Conservation (phyloP, 2,888 invertebrate species). For the Platypus cylindrus region DNA sequence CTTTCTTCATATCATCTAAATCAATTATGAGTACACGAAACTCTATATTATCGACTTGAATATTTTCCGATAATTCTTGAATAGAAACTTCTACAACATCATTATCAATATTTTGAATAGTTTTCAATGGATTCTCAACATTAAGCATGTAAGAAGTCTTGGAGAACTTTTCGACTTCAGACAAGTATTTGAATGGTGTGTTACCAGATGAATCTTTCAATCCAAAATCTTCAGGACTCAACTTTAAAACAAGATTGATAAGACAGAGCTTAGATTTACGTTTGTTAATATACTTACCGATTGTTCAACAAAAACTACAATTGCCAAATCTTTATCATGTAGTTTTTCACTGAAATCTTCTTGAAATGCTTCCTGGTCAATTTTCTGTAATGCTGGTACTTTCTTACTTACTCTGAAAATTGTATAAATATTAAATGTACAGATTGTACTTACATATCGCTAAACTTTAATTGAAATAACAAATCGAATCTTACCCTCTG, state of each 20-base stretch:
- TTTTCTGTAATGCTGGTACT: slow-evolving; percentile 30
- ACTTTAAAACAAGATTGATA: slow-evolving; percentile 25
- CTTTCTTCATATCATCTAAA: slow-evolving; percentile 45
- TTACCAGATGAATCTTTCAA: slow-evolving; percentile 31
- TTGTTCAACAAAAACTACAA: slow-evolving; percentile 40
- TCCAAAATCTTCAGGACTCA: slow-evolving; percentile 38
- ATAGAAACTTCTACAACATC: slow-evolving; percentile 26
- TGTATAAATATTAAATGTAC: slow-evolving; percentile 14
- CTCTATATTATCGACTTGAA: slow-evolving; percentile 31
- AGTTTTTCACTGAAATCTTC: slow-evolving; percentile 26
- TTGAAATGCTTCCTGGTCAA: slow-evolving; percentile 29
- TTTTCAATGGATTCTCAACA: slow-evolving; percentile 46
- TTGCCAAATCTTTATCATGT: slow-evolving; percentile 30
- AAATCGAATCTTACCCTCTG: slow-evolving; percentile 26
- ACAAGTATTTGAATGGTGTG: slow-evolving; percentile 34
- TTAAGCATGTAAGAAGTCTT: slow-evolving; percentile 44
- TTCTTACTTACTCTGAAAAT: slow-evolving; percentile 23
- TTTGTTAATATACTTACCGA: too few relatives aligned
- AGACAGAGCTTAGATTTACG: too few relatives aligned
- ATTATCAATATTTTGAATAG: slow-evolving; percentile 39
- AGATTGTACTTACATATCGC: slow-evolving; percentile 5
- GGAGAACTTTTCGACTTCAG: slow-evolving; percentile 28
- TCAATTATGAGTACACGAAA: slow-evolving; percentile 43
- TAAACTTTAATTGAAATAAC: slow-evolving; percentile 9
- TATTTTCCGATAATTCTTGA: slow-evolving; percentile 22